These are phyloP conservation scores for Cotesia congregata DNA, from an alignment of 2,888 invertebrate genomes.

Conservation along the genomic window DNA sequence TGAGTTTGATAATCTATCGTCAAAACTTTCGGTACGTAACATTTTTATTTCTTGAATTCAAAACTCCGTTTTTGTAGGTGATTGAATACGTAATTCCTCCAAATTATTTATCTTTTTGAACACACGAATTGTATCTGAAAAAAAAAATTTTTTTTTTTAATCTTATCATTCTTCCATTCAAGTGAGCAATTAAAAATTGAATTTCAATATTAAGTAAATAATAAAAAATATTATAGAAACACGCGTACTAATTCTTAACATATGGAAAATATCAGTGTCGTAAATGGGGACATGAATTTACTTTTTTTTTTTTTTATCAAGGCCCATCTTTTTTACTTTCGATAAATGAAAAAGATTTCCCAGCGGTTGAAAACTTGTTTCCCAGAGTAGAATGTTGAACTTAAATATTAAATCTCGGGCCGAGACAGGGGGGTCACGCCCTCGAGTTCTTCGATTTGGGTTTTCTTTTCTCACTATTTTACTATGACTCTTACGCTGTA, in stretches of 20 bases:
- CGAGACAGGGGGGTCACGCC: constrained; percentile 18
- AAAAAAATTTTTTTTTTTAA: not conserved
- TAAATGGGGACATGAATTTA: not conserved
- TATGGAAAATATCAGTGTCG: not conserved
- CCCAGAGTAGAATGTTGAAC: not conserved
- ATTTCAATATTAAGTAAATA: not conserved
- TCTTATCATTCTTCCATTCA: not conserved
- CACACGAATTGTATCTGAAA: not conserved
- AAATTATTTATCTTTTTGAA: not conserved
- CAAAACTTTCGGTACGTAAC: constrained; percentile 48
- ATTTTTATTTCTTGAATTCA: constrained; percentile 35
- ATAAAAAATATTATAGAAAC: not conserved
- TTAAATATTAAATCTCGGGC: not conserved
- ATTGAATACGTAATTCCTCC: not conserved
- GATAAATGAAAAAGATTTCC: constrained; percentile 14
- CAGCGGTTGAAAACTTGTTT: constrained; percentile 10
- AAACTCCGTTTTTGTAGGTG: not conserved
- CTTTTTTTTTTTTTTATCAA: not conserved
- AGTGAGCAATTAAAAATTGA: not conserved
- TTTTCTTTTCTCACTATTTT: not conserved
- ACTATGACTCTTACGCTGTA: constrained; percentile 15
- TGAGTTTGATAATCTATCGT: constrained; percentile 45
- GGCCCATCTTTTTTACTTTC: not conserved
- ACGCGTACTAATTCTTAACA: not conserved
- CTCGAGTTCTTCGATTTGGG: constrained; percentile 1